phyloP scores from a whole-genome alignment of 2,888 invertebrate genomes.

The Drosophila pegasa region DNA sequence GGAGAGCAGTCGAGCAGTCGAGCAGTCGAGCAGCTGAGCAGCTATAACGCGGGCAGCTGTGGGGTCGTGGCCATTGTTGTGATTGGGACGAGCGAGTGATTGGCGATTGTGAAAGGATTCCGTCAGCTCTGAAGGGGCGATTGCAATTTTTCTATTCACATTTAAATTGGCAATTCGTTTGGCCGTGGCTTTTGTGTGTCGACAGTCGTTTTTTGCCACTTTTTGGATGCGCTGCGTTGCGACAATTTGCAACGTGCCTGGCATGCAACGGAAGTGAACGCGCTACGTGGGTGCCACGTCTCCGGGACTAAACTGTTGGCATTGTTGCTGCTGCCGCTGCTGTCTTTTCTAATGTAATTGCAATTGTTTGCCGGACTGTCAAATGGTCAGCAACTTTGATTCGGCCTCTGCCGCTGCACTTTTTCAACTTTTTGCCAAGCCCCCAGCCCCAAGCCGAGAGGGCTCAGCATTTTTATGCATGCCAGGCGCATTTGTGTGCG shows the following conservation, averaged over 20 bases:
- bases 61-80: constrained; percentile 45
- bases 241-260: constrained; percentile 78
- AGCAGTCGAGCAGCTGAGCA: constrained; percentile 10
- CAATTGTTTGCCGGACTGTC: constrained; percentile 69
- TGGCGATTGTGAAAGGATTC: constrained; percentile 70
- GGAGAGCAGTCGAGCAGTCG: constrained; percentile 3
- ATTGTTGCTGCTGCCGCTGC: constrained; percentile 36
- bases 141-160: constrained; percentile 79
- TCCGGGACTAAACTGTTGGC: constrained; percentile 44
- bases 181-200: constrained; percentile 65
- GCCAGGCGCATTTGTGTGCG: constrained; percentile 81
- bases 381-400: constrained; percentile 64
- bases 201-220: constrained; percentile 14
- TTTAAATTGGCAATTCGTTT: constrained; percentile 78
- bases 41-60: not conserved
- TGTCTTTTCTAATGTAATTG: constrained; percentile 76
- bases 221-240: constrained; percentile 62
- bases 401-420: constrained; percentile 47
- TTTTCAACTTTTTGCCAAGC: constrained; percentile 44
- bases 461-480: constrained; percentile 79
- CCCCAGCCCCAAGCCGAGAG: constrained; percentile 24
- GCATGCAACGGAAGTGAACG: constrained; percentile 75
- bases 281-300: constrained; percentile 67
- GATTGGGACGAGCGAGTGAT: constrained; percentile 59
- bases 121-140: constrained; percentile 23